Evolutionary conservation across 2,888 invertebrate species (phyloP).

Genomic region (Helicoverpa assulta): DNA sequence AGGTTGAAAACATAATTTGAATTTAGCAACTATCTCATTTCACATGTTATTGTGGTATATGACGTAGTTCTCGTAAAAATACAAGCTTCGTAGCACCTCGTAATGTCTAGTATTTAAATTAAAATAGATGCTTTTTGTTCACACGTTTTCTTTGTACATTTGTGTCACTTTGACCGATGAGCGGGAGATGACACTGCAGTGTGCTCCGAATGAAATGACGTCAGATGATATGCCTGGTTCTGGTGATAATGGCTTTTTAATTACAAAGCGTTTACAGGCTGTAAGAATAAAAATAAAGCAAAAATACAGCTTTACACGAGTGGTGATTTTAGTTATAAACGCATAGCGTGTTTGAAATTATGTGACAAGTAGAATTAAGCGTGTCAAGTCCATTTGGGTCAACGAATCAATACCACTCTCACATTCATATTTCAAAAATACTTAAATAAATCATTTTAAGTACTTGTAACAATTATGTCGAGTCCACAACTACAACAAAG

Average conservation of each 20-base stretch:
- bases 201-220: not conserved
- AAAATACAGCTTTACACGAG: not conserved
- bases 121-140: slow-evolving; percentile 32
- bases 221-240: not conserved
- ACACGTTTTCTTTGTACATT: slow-evolving; percentile 20
- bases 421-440: slow-evolving; percentile 11
- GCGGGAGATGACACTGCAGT: slow-evolving; percentile 1
- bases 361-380: slow-evolving; percentile 33
- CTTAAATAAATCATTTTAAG: slow-evolving; percentile 4
- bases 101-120: slow-evolving; percentile 11
- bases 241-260: not conserved
- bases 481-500: slow-evolving; percentile 46
- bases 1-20: not conserved
- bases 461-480: slow-evolving; percentile 29
- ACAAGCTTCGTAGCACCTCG: slow-evolving; percentile 11
- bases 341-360: slow-evolving; percentile 17
- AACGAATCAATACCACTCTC: slow-evolving; percentile 59
- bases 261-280: not conserved
- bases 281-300: not conserved
- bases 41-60: slow-evolving; percentile 5
- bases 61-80: slow-evolving; percentile 23
- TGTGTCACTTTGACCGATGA: slow-evolving; percentile 16
- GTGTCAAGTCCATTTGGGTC: slow-evolving; percentile 57
- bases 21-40: slow-evolving; percentile 1
- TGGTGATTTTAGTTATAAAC: slow-evolving; percentile 4